Conservation (phyloP, 1,140 invertebrate genomes). For the Bombus soroeensis region DNA sequence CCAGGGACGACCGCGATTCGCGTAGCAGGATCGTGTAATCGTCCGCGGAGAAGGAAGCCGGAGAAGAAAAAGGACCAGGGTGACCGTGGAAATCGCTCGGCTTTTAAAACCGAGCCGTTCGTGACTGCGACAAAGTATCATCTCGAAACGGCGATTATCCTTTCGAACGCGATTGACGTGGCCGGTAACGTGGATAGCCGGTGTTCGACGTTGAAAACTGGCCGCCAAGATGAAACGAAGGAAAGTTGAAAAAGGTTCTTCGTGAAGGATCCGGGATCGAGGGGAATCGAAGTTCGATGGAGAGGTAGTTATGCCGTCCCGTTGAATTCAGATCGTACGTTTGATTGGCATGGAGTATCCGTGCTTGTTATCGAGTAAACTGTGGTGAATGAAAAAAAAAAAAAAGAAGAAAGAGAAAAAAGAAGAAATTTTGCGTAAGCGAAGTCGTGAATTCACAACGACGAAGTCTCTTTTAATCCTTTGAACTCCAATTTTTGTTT, state of each 20-base stretch:
- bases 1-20: slow-evolving; percentile 24
- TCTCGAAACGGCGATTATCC: slow-evolving; percentile 13
- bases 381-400: neutral
- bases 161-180: slow-evolving; percentile 7
- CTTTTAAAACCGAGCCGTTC: neutral
- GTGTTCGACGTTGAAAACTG: neutral
- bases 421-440: neutral
- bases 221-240: neutral
- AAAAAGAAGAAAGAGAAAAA: neutral
- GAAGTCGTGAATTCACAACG: no score
- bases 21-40: no score
- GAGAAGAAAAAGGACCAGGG: neutral
- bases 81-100: neutral
- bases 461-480: no score
- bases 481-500: no score
- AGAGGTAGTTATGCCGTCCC: neutral
- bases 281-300: neutral
- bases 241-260: slow-evolving; percentile 12
- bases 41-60: neutral
- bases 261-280: neutral
- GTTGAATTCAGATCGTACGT: slow-evolving; percentile 3
- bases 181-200: no score
- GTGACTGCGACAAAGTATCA: slow-evolving; percentile 17
- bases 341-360: neutral
- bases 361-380: neutral